Percentiles rank a stretch among this genome's conserved stretches.
Conservation (phyloP, 2,888 invertebrate species). For the Drosophila kokeensis region DNA sequence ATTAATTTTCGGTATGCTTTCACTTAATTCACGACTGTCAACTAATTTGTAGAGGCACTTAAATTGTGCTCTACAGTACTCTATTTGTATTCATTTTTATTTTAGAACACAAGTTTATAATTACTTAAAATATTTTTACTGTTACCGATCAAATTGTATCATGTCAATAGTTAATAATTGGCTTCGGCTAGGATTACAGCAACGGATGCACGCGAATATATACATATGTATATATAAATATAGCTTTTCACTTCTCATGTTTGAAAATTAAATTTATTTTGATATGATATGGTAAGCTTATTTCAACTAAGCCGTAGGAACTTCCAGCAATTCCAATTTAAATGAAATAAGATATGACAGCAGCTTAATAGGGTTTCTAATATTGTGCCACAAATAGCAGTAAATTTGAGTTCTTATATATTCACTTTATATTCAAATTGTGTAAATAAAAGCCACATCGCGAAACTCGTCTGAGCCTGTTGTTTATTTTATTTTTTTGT, state of each 20-base stretch:
- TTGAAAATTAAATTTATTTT: not conserved
- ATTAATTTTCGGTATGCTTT: not conserved
- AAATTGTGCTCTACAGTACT: not conserved
- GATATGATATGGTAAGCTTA: not conserved
- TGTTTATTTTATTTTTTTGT: not conserved
- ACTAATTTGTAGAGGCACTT: not conserved
- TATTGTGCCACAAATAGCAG: slow-evolving; percentile 1
- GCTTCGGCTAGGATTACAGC: not conserved
- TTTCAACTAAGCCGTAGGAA: not conserved
- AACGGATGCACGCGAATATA: not conserved
- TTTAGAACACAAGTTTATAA: not conserved
- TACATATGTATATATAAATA: not conserved
- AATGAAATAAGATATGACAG: not conserved
- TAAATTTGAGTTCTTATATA: not conserved
- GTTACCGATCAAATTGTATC: not conserved
- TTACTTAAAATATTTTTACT: not conserved
- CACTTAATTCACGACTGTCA: not conserved
- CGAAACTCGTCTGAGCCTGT: not conserved
- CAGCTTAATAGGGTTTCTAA: not conserved
- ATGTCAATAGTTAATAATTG: not conserved
- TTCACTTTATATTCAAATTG: slow-evolving; percentile 8
- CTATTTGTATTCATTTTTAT: not conserved
- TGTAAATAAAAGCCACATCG: not conserved
- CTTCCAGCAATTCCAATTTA: not conserved
- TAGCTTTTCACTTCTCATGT: not conserved